A percentile compares a stretch with the other conserved stretches of the same genome.
phyloP scores from a whole-genome alignment of 2,888 invertebrate genomes.

The Leptinotarsa tumamoca region DNA sequence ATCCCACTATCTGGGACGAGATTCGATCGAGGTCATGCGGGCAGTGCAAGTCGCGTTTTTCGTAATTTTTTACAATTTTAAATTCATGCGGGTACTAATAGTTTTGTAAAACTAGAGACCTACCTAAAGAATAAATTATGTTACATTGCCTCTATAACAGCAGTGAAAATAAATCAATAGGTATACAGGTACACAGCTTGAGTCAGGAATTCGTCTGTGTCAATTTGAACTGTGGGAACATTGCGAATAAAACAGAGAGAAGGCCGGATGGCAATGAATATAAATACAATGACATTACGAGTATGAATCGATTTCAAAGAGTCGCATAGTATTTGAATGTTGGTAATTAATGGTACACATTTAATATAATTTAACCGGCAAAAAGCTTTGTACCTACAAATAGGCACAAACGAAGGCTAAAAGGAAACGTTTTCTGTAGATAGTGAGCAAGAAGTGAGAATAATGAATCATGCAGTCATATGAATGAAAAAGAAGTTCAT shows the following conservation, averaged over 20 bases:
- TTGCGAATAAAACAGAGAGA: not conserved
- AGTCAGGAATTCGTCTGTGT: not conserved
- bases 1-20: slow-evolving; percentile 46
- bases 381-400: no score
- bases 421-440: no score
- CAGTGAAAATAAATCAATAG: slow-evolving; percentile 2
- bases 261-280: no score
- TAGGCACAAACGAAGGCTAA: no score
- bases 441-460: no score
- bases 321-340: no score
- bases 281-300: no score
- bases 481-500: no score
- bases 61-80: slow-evolving; percentile 46
- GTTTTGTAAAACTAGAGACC: slow-evolving; percentile 14
- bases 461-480: no score
- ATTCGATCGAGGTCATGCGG: slow-evolving; percentile 56
- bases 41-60: slow-evolving; percentile 40
- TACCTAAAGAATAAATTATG: slow-evolving; percentile 3
- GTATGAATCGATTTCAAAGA: no score
- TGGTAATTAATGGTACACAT: no score
- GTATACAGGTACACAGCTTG: not conserved
- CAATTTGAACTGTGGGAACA: not conserved
- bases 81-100: slow-evolving; percentile 38
- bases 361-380: no score
- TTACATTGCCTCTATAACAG: not conserved